These are phyloP conservation scores for Petroica traversi DNA, from an alignment of 2,113 vertebrate species.

Conservation along the genomic window DNA sequence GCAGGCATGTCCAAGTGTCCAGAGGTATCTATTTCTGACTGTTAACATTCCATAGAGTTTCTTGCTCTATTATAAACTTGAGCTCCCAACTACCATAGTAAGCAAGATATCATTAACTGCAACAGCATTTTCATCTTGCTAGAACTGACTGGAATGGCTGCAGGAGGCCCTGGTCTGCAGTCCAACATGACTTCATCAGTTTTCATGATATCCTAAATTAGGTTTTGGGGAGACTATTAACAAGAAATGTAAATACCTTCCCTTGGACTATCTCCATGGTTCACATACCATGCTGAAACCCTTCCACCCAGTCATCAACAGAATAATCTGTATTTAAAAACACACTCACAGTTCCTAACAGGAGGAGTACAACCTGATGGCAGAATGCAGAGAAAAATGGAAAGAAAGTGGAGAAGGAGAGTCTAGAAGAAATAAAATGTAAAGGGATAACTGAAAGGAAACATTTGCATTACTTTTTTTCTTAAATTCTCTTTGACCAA, in stretches of 20 bases:
- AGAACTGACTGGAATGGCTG: not conserved
- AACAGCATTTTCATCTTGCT: not conserved
- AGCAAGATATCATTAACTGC: not conserved
- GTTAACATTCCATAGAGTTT: constrained; percentile 16
- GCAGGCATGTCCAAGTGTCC: constrained; percentile 44
- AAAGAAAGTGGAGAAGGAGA: not conserved
- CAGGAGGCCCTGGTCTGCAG: not conserved
- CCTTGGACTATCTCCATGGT: not conserved
- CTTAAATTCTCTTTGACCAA: not conserved
- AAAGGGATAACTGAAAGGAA: not conserved
- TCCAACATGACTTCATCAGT: not conserved
- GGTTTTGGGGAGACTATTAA: not conserved
- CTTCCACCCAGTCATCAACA: not conserved
- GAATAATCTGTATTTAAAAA: not conserved
- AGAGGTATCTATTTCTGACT: constrained; percentile 42
- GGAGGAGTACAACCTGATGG: not conserved
- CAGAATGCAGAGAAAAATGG: not conserved
- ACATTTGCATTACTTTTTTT: not conserved
- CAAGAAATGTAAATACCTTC: not conserved
- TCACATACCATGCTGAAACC: not conserved
- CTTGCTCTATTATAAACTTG: not conserved
- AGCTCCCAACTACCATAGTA: not conserved
- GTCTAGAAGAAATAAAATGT: not conserved
- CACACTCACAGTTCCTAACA: not conserved
- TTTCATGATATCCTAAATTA: not conserved